phyloP scores from a whole-genome alignment of 2,797 vertebrate genomes.

The Diceros bicornis region DNA sequence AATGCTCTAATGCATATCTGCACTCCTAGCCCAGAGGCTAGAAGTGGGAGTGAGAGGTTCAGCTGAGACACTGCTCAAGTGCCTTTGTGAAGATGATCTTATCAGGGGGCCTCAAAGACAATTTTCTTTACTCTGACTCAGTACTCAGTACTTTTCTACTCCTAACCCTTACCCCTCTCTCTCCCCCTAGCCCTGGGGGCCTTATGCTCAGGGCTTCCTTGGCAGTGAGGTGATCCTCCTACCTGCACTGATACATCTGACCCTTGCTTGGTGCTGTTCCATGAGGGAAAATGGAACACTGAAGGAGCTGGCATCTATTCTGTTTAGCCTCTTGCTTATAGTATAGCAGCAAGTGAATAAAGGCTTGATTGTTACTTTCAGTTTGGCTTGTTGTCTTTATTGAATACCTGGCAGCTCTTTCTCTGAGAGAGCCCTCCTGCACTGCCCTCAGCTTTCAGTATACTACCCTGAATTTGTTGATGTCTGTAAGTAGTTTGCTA shows the following conservation, averaged over 20 bases:
- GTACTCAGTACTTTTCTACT: not conserved
- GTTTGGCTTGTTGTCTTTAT: not conserved
- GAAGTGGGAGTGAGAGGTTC: too few species aligned
- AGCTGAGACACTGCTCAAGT: not conserved
- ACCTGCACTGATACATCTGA: too few species aligned
- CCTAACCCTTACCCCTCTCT: not conserved
- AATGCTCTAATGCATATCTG: not conserved
- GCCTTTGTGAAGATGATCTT: not conserved
- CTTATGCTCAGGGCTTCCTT: not conserved
- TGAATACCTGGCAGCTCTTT: not conserved
- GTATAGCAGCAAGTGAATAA: too few species aligned
- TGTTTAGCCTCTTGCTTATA: too few species aligned
- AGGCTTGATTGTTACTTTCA: not conserved
- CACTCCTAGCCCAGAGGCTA: too few species aligned
- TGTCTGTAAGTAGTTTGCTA: too few species aligned
- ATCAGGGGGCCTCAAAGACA: not conserved
- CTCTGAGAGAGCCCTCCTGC: not conserved
- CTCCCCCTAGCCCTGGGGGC: not conserved
- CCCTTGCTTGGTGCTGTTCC: too few species aligned
- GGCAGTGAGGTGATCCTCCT: not conserved
- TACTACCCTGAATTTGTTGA: too few species aligned
- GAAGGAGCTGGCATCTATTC: too few species aligned
- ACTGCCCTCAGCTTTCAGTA: too few species aligned
- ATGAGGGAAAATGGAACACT: too few species aligned
- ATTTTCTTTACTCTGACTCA: not conserved